Base-by-base conservation (phyloP, 2,888 invertebrate genomes). In the Eudasyphora cyanicolor region DNA sequence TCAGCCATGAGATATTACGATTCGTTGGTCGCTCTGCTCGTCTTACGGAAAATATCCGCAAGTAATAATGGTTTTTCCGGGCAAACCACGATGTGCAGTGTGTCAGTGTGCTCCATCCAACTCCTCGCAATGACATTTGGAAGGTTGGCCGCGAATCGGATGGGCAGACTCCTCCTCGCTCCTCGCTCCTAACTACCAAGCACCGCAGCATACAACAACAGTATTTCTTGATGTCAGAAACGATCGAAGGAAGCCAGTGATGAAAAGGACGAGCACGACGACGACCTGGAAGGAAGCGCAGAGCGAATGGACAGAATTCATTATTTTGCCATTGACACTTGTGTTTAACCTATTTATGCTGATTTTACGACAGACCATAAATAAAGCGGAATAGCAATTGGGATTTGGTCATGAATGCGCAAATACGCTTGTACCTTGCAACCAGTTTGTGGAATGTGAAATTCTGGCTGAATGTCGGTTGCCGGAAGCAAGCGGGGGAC, bases 321-420 rank as follows among this genome's bases (percentile, higher is more conserved):
- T 89, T 89, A 87, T 89, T 89, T 89, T 88, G 86, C 87, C 88
- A 89, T 90, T 89, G 90, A 89, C 90, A 90, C 88, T 90, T 79
- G 89, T 87, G 88, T 89, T 90, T 90, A 90, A 90, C 90, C 90
- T 89, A 89, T 89, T 90, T 90, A 90, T 90, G 89, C 87, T 90
- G 90, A 90, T 90, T 90, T 90, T 88, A 90, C 89, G 89, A 88
- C 87, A 86, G 86, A 85, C 87, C 89, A 90, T 90, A 90, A 90
- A 90, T 89, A 89, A 89, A 89, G 89, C 88, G 88, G 79, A 54
- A 49, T 42, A 71, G 49, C 80, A 75, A 81, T 77, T 85, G 76
- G 79, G 81, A 83, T 79, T 80, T 86, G 82, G 32, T 74, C 76
- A 62, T 78, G 77, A 78, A 80, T 79, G 83, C 64, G 69, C 69